Evolutionary conservation across 1,140 invertebrate species (phyloP), one percentile per base, ranked within the genome.

Genomic region (Zaprionus tsacasi): DNA sequence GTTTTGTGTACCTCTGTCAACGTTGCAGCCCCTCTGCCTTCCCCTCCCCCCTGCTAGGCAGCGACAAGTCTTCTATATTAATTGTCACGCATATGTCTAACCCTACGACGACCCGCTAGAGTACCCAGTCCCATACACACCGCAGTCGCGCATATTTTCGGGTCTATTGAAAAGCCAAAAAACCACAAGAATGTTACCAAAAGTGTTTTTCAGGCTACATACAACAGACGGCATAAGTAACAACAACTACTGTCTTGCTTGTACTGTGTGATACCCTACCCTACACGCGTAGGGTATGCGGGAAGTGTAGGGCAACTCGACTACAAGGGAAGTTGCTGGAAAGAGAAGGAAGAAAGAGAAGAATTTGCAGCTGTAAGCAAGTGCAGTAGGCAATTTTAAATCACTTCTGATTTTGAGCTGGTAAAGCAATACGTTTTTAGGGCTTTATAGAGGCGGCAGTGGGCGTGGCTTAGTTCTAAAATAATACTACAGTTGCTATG

Each of bases 131-230:
- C 1, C 21, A 21, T 55, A 48, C 45, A 56, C 66, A 48, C 57
- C 58, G 63, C 45, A 54, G 55, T 61, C 66, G 81, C 74, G 82
- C 85, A 89, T 89, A 83, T 89, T 88, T 88, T 73, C 30, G 73
- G 85, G 81, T 76, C 83, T 85, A 88, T 88, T 81, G 85, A 83
- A 80, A 75, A 81, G 85, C 77, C 77, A 70, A 80, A 80, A 85
- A 88, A 77, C 86, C 85, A 89, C 85, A 89, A 89, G 81, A 89
- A 89, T 89, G 85, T 89, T 90, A 89, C 85, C 85, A 88, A 88
- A 81, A 90, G 83, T 88, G 77, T 82, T 87, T 68, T 72, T 54
- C 70, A 50, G 79, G 21, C 21, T 21, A 21, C 21, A 21, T 2
- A 21, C 68, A 55, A 72, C 38, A 69, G 15, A 77, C 50, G 21